Conservation (phyloP, 2,888 invertebrate genomes). For the Pteria penguin region DNA sequence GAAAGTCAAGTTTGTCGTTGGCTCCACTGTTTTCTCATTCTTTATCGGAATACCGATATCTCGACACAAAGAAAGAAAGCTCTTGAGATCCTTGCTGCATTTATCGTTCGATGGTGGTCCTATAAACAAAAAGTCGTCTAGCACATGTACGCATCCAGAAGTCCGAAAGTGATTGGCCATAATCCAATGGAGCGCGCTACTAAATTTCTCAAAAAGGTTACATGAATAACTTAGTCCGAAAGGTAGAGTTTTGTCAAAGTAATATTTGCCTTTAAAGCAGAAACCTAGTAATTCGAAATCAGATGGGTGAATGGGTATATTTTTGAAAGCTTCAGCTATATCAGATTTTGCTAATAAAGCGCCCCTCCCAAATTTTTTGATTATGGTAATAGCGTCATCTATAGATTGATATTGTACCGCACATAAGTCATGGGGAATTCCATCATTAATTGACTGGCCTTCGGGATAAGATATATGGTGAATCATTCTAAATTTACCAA, state of each 20-base stretch:
- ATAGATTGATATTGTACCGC: slow-evolving; percentile 24
- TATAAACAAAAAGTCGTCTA: slow-evolving; percentile 33
- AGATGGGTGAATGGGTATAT: slow-evolving; percentile 8
- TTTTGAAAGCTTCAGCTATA: slow-evolving; percentile 12
- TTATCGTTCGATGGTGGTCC: too few relatives aligned
- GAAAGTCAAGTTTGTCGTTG: too few relatives aligned
- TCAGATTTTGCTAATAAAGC: slow-evolving; percentile 23
- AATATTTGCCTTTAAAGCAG: background rate
- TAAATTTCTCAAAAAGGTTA: slow-evolving; percentile 28
- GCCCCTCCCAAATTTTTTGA: slow-evolving; percentile 2
- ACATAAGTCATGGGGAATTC: slow-evolving; percentile 18
- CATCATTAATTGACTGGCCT: slow-evolving; percentile 27
- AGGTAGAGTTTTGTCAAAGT: too few relatives aligned
- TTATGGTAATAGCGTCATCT: slow-evolving; percentile 7
- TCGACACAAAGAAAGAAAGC: too few relatives aligned
- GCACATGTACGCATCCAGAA: slow-evolving; percentile 19
- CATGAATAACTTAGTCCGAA: slow-evolving; percentile 25
- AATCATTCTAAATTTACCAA: slow-evolving; percentile 24
- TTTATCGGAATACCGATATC: too few relatives aligned
- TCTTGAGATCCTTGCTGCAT: too few relatives aligned
- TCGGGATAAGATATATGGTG: slow-evolving; percentile 36
- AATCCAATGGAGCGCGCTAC: slow-evolving; percentile 26
- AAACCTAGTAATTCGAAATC: slow-evolving; percentile 8
- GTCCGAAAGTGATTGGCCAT: background rate
- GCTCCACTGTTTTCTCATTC: too few relatives aligned